These are phyloP conservation scores for Gymnorhina tibicen DNA, from an alignment of 2,113 vertebrate species.

Conservation along the genomic window DNA sequence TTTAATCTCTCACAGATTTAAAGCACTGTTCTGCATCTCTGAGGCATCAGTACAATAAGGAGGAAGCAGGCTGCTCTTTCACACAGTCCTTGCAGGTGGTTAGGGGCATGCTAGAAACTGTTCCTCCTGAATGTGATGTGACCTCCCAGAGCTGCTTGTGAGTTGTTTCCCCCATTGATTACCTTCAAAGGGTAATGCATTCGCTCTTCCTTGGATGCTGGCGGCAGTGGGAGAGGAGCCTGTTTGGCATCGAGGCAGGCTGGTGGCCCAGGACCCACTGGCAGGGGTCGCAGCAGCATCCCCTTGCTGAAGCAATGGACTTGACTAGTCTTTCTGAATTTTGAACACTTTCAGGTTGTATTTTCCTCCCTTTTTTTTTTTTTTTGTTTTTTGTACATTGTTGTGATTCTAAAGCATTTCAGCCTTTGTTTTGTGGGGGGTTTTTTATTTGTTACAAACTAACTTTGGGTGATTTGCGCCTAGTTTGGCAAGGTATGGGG, in stretches of 20 bases:
- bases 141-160: slow-evolving; percentile 13
- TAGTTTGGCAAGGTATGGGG: slow-evolving; percentile 16
- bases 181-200: neutral
- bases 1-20: slow-evolving; percentile 19
- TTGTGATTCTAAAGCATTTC: slow-evolving; percentile 78
- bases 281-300: slow-evolving; percentile 29
- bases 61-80: slow-evolving; percentile 1
- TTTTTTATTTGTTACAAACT: slow-evolving; percentile 70
- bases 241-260: neutral
- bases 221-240: neutral
- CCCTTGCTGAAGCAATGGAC: slow-evolving; percentile 72
- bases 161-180: neutral
- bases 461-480: slow-evolving; percentile 52
- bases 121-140: neutral
- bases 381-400: slow-evolving; percentile 72
- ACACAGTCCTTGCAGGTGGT: neutral
- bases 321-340: slow-evolving; percentile 71
- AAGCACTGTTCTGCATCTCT: slow-evolving; percentile 38
- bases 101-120: neutral
- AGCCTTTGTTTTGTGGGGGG: slow-evolving; percentile 46
- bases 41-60: neutral
- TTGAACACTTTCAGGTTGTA: slow-evolving; percentile 75
- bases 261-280: slow-evolving; percentile 60
- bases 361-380: slow-evolving; percentile 44
- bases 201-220: neutral